Percentiles rank a stretch among this genome's conserved stretches.
These are phyloP conservation scores for Zaprionus davidi DNA, from an alignment of 1,140 invertebrate species.

Conservation along the genomic window DNA sequence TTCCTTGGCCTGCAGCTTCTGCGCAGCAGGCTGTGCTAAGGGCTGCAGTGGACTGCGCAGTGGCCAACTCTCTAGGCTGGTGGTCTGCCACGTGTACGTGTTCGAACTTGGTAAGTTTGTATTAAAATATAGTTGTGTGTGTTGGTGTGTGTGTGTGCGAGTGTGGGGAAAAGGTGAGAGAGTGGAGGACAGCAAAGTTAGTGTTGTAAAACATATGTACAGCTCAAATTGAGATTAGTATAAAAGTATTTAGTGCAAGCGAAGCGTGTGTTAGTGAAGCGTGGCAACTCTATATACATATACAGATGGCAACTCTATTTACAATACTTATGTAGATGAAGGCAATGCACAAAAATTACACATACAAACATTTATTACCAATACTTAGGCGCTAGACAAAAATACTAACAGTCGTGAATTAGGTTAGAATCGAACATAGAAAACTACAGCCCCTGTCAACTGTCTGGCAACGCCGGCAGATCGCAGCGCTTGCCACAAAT, in stretches of 20 bases:
- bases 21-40: constrained; percentile 1
- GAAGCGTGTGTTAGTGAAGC: not conserved
- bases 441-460: constrained; percentile 14
- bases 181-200: constrained; percentile 57
- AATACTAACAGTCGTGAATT: constrained; percentile 55
- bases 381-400: constrained; percentile 53
- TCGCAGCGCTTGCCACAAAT: constrained; percentile 15
- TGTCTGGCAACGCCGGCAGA: constrained; percentile 21
- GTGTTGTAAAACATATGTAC: constrained; percentile 63
- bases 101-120: constrained; percentile 50
- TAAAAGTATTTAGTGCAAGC: constrained; percentile 35
- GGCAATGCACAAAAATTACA: constrained; percentile 68
- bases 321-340: constrained; percentile 36
- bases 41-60: constrained; percentile 36
- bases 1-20: not conserved
- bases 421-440: constrained; percentile 44
- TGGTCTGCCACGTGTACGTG: constrained; percentile 63
- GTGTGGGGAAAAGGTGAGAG: constrained; percentile 32
- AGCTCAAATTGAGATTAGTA: constrained; percentile 40
- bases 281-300: not conserved
- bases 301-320: constrained; percentile 10
- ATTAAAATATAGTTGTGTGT: constrained; percentile 28
- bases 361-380: constrained; percentile 73
- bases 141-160: constrained; percentile 2
- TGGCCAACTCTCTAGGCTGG: constrained; percentile 73